Evolutionary conservation across 2,888 invertebrate genomes (phyloP), one percentile per base, ranked within the genome.

Genomic region (Troides oblongomaculatus): DNA sequence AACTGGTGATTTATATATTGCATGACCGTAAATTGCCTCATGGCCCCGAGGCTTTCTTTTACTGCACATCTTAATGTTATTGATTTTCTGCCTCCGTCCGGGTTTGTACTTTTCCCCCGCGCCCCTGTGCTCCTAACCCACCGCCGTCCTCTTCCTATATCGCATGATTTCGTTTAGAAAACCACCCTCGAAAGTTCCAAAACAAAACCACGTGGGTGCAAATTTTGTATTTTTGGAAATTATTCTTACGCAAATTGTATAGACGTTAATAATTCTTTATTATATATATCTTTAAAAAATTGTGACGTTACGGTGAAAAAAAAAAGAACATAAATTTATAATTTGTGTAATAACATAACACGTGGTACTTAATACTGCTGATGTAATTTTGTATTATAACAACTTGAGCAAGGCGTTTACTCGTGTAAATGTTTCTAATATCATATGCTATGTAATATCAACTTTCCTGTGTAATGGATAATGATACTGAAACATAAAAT

Each of bases 61-160:
- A 57, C 66, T 76, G 75, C 77, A 79, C 74, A 77, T 80, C 83
- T 82, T 81, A 78, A 76, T 78, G 72, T 77, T 85, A 86, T 86
- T 82, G 84, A 85, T 86, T 84, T 81, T 79, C 78, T 81, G 79
- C 78, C 77, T 75, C 75, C 82, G 79, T 79, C 80, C 81, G 81
- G 81, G 79, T 76, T 78, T 71, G 73, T 74, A 74, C 70, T 75
- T 72, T 74, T 69, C 72, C 70, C 73, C 73, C 75, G 66, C 66
- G 71, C 39, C 62, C 69, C 64, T 72, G 57, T 65, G 43, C 69
- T 58, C 69, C 74, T 69, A 68, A 58, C 50, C 53, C 4, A 57
- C 69, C 71, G 74, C 78, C 74, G 75, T 72, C 73, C 72, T 71
- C 76, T 74, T 72, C 72, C 72, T 72, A 70, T 67, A 71, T 68